Evolutionary conservation across 2,797 vertebrate genomes (phyloP).

Genomic region (Sorex maritimensis): DNA sequence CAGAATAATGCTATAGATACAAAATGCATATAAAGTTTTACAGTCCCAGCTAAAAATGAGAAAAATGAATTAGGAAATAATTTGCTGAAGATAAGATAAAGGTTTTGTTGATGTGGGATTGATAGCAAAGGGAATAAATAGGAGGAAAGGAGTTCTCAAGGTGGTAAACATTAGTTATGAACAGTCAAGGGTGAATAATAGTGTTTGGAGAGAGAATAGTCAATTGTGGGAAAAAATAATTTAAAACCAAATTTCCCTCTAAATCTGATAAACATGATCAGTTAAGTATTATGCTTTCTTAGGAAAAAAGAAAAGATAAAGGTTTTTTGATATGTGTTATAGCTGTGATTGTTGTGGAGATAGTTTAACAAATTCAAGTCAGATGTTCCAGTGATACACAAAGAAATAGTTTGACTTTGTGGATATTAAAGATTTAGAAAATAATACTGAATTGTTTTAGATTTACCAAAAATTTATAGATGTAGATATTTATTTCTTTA

Average conservation of each 20-base stretch:
- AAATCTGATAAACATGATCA: neutral
- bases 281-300: constrained; percentile 25
- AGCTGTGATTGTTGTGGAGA: constrained; percentile 50
- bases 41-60: neutral
- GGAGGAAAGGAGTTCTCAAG: neutral
- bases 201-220: neutral
- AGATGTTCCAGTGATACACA: constrained; percentile 60
- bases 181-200: neutral
- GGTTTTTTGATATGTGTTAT: neutral
- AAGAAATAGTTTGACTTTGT: constrained; percentile 59
- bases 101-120: neutral
- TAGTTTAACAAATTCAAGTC: constrained; percentile 68
- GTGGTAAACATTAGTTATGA: neutral
- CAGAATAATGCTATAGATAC: neutral
- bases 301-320: neutral
- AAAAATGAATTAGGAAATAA: neutral
- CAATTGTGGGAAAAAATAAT: constrained; percentile 19
- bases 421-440: constrained; percentile 50
- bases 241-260: neutral
- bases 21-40: neutral
- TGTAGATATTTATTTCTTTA: neutral
- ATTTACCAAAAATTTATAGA: constrained; percentile 35
- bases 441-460: constrained; percentile 74
- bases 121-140: constrained; percentile 4
- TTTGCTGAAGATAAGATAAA: neutral